Conservation (phyloP, 2,113 vertebrate genomes). For the Mirounga angustirostris region DNA sequence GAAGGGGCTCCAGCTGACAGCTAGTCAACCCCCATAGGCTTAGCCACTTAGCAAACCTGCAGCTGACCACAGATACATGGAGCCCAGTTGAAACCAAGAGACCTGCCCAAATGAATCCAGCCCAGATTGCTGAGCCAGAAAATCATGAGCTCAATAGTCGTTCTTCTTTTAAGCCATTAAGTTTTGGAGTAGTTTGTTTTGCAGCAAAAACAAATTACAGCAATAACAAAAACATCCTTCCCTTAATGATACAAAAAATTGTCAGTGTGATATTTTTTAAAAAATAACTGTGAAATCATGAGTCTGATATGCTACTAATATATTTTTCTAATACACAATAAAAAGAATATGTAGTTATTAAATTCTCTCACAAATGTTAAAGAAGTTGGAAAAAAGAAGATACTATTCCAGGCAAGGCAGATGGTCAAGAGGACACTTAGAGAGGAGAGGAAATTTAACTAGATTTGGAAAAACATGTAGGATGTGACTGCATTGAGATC, state of each 20-base stretch:
- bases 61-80: neutral
- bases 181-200: neutral
- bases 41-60: neutral
- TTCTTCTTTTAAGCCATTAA: neutral
- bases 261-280: neutral
- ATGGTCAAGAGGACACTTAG: neutral
- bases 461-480: neutral
- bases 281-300: neutral
- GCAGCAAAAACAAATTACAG: conserved; percentile 19
- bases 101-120: neutral
- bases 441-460: conserved; percentile 16
- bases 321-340: neutral
- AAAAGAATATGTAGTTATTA: conserved; percentile 21
- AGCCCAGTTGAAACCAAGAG: neutral
- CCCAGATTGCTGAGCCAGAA: neutral
- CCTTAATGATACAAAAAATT: neutral
- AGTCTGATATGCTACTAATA: neutral
- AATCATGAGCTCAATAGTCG: neutral
- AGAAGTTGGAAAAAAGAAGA: conserved; percentile 11
- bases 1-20: neutral
- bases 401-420: neutral
- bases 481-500: neutral
- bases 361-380: neutral
- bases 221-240: neutral
- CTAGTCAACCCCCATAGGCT: neutral